phyloP scores from a whole-genome alignment of 2,888 invertebrate genomes.

The Plagodis dolabraria region DNA sequence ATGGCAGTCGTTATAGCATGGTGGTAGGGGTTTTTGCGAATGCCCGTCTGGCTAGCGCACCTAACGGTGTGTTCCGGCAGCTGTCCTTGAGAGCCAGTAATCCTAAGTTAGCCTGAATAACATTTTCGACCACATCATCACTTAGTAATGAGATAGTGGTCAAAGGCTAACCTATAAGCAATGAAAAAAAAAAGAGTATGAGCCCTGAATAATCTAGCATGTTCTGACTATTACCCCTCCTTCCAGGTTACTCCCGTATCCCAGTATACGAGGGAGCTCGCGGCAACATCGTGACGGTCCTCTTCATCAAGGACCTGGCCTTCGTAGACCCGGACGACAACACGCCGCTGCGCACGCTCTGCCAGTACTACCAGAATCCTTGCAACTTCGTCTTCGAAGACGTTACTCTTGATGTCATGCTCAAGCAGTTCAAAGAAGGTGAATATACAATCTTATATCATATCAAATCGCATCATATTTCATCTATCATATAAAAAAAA shows the following conservation, averaged over 20 bases:
- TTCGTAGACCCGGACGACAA: constrained; percentile 99
- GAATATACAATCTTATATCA: constrained; percentile 3
- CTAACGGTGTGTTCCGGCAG: no score
- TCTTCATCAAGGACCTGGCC: constrained; percentile 99
- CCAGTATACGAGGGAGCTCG: constrained; percentile 95
- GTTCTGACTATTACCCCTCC: background rate
- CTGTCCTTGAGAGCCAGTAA: no score
- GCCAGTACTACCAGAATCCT: constrained; percentile 98
- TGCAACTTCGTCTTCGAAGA: constrained; percentile 98
- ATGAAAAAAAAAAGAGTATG: no score
- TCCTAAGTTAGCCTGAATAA: no score
- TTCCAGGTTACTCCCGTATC: constrained; percentile 95
- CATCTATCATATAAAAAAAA: no score
- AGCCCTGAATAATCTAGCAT: background rate
- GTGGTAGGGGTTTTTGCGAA: no score
- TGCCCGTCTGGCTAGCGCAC: no score
- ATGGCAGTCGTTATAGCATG: no score
- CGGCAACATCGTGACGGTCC: constrained; percentile 95
- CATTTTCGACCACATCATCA: no score
- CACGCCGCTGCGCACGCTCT: constrained; percentile 95
- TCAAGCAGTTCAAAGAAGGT: constrained; percentile 99
- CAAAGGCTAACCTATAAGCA: no score
- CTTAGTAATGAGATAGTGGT: no score
- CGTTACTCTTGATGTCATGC: constrained; percentile 96
- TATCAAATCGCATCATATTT: background rate